These are phyloP conservation scores for Bradypus variegatus DNA, from an alignment of 2,797 vertebrate species.

Conservation along the genomic window DNA sequence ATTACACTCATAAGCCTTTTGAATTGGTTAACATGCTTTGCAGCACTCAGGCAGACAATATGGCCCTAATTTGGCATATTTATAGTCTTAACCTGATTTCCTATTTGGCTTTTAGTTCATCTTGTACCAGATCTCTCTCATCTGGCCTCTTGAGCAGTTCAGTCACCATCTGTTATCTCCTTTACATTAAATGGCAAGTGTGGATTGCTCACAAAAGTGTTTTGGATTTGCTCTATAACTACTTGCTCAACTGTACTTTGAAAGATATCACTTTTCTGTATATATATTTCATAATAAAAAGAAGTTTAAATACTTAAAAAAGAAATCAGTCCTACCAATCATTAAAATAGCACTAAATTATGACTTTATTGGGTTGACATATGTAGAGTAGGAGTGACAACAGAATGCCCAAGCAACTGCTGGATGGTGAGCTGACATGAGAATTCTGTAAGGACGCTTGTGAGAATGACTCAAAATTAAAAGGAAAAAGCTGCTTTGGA, in stretches of 20 bases:
- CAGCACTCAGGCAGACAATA: not conserved
- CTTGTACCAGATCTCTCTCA: not conserved
- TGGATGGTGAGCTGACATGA: not conserved
- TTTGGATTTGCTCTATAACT: not conserved
- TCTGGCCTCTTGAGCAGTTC: conserved; percentile 15
- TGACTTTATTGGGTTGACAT: not conserved
- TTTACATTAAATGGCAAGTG: conserved; percentile 15
- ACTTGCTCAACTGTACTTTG: too few species aligned
- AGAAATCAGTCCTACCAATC: not conserved
- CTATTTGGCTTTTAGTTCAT: not conserved
- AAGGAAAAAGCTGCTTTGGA: not conserved
- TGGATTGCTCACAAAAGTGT: not conserved
- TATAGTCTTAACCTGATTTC: not conserved
- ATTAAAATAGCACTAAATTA: conserved; percentile 12
- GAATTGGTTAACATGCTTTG: not conserved
- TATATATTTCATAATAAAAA: too few species aligned
- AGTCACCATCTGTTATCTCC: not conserved
- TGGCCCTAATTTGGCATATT: not conserved
- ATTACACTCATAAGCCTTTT: not conserved
- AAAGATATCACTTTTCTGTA: too few species aligned
- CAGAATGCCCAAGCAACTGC: conserved; percentile 3
- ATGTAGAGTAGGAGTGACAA: not conserved
- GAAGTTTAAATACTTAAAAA: too few species aligned
- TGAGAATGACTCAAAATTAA: conserved; percentile 1
- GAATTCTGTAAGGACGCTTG: not conserved